Evolutionary conservation across 92 coral and sea anemone genomes (phyloP).

Genomic region (Isaurus tuberculatus): DNA sequence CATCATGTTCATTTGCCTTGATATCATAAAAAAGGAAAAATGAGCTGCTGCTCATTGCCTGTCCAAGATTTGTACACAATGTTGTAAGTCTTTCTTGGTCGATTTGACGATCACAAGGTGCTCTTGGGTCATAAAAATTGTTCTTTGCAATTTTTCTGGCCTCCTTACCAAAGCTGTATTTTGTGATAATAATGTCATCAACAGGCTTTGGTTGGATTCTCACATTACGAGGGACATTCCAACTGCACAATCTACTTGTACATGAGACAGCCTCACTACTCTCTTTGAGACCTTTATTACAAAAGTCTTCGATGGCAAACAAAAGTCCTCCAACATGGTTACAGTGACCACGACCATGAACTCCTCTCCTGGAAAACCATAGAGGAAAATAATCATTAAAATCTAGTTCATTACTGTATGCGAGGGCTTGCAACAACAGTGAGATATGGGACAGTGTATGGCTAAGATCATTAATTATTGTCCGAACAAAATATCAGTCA

Average conservation of each 20-base stretch:
- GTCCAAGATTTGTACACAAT: not conserved
- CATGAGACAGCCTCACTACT: constrained; percentile 48
- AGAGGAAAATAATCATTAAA: not conserved
- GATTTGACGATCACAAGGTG: not conserved
- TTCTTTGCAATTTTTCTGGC: not conserved
- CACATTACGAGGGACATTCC: constrained; percentile 59
- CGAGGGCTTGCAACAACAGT: too few species aligned
- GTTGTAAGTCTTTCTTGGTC: not conserved
- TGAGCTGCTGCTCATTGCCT: not conserved
- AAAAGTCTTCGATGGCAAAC: constrained; percentile 62
- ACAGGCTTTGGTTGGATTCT: constrained; percentile 60
- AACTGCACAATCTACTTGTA: constrained; percentile 46
- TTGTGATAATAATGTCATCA: constrained; percentile 29
- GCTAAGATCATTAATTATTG: not conserved
- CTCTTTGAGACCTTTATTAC: constrained; percentile 43
- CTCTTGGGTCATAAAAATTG: not conserved
- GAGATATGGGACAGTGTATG: not conserved
- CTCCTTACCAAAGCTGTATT: not conserved
- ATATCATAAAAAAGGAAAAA: not conserved
- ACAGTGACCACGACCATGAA: constrained; percentile 52
- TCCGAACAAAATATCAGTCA: not conserved
- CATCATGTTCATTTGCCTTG: not conserved
- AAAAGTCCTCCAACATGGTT: constrained; percentile 57
- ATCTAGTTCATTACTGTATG: not conserved
- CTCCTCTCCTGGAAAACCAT: constrained; percentile 56